Base-by-base conservation (phyloP, 2,888 invertebrate species). In the Cheilosia vulpina region DNA sequence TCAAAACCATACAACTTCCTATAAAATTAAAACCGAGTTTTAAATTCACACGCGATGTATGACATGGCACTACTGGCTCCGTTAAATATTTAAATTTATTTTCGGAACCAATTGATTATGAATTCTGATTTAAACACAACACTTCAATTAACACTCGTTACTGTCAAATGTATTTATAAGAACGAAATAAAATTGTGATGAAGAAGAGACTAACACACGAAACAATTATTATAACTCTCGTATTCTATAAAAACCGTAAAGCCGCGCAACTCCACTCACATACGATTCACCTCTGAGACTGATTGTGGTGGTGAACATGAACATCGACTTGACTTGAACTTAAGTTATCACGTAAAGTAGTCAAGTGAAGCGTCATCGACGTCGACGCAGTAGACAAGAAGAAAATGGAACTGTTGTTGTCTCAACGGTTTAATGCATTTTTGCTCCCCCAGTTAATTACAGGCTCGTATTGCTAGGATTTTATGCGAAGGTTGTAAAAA, bases 241-340 rank as follows among this genome's bases (percentile, higher is more conserved):
- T 43, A 7, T 27, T 63, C 19, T 19, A 47, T 41, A 41, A 60
- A 60, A 68, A n/a, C 13, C 50, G 43, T 41, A 17, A 60, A 19
- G 43, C 62, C 65, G 71, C 60, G 38, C 60, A 71, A 68, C 71
- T 76, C 80, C 50, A 47, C 27, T 60, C 75, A 47, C 65, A 60
- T 66, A 66, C 75, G 34, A 66, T 31, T 80, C 84, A 41, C 69
- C 21, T 76, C 80, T 80, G 71, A 66, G 58, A 84, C 84, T 84
- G 84, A 84, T 55, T 76, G 75, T 55, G 69, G 58, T 65, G 65
- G 50, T 71, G 58, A 60, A 75, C 60, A 84, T 71, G 58, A 60
- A 75, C 60, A 84, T 62, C 78, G 57, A 68, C 60, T 68, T 45
- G 75, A 71, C 62, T 71, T 58, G 60, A 66, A 71, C 84, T 80